Evolutionary conservation across 2,888 invertebrate species (phyloP).

Genomic region (Tetropium fuscum): DNA sequence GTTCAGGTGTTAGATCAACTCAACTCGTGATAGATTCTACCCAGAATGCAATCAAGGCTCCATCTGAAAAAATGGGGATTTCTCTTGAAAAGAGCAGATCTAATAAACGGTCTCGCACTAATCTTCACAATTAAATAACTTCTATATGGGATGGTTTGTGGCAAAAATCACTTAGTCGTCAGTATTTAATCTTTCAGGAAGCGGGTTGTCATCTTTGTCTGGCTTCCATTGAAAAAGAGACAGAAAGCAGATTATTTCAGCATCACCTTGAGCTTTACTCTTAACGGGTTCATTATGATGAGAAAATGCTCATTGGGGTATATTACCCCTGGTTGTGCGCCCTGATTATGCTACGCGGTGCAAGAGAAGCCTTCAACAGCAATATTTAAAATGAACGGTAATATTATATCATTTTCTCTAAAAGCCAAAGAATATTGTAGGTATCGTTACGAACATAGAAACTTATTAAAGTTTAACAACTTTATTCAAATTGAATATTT

Average conservation of each 20-base stretch:
- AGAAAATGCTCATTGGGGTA: slow-evolving; percentile 42
- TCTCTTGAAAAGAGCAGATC: background rate
- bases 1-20: too few relatives aligned
- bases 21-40: too few relatives aligned
- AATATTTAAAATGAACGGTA: too few relatives aligned
- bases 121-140: slow-evolving; percentile 28
- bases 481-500: too few relatives aligned
- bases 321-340: slow-evolving; percentile 31
- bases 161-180: slow-evolving; percentile 42
- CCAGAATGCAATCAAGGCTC: slow-evolving; percentile 2
- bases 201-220: slow-evolving; percentile 15
- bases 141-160: slow-evolving; percentile 34
- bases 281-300: slow-evolving; percentile 44
- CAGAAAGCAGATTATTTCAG: slow-evolving; percentile 32
- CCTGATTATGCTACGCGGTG: slow-evolving; percentile 1
- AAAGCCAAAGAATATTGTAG: too few relatives aligned
- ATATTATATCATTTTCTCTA: too few relatives aligned
- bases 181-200: slow-evolving; percentile 33
- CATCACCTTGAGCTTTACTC: slow-evolving; percentile 39
- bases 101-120: slow-evolving; percentile 20
- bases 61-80: background rate
- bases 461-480: too few relatives aligned
- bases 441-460: too few relatives aligned
- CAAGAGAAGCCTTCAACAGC: too few relatives aligned
- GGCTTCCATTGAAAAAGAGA: slow-evolving; percentile 12